phyloP scores from a whole-genome alignment of 2,888 invertebrate species.

The Agriopis leucophaearia region DNA sequence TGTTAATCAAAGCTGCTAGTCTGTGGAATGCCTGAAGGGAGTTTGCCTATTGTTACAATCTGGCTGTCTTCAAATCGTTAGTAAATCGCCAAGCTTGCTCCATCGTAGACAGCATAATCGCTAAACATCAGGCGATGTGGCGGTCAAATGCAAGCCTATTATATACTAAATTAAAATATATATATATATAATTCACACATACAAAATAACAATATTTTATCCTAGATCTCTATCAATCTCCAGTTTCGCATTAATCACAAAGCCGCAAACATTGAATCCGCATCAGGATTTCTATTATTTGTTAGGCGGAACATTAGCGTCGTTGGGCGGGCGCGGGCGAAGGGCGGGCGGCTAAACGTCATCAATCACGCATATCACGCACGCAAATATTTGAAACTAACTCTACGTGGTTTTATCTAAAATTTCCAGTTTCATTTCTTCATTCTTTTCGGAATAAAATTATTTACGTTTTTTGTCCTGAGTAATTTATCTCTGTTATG shows the following conservation, averaged over 20 bases:
- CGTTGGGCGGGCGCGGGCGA: conserved; percentile 10
- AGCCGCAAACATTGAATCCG: conserved; percentile 37
- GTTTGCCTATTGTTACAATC: too few relatives aligned
- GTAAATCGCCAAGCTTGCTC: too few relatives aligned
- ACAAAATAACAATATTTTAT: not conserved
- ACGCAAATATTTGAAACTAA: conserved; percentile 37
- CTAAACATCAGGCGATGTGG: too few relatives aligned
- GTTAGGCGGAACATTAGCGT: conserved; percentile 58
- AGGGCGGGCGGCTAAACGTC: conserved; percentile 51
- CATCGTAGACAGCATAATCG: too few relatives aligned
- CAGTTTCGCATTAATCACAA: conserved; percentile 37
- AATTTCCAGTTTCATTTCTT: not conserved
- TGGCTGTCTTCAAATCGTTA: too few relatives aligned
- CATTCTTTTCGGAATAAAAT: too few relatives aligned
- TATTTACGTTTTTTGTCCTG: not conserved
- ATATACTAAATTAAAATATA: too few relatives aligned
- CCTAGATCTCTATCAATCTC: conserved; percentile 34
- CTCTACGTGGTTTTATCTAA: not conserved
- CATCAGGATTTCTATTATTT: conserved; percentile 49
- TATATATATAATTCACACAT: not conserved
- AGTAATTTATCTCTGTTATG: too few relatives aligned
- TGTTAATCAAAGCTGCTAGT: too few relatives aligned
- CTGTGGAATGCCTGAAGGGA: too few relatives aligned
- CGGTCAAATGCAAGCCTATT: too few relatives aligned
- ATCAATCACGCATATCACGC: conserved; percentile 59